These are phyloP conservation scores for Corbicula japonica DNA, from an alignment of 2,888 invertebrate genomes.

Conservation along the genomic window DNA sequence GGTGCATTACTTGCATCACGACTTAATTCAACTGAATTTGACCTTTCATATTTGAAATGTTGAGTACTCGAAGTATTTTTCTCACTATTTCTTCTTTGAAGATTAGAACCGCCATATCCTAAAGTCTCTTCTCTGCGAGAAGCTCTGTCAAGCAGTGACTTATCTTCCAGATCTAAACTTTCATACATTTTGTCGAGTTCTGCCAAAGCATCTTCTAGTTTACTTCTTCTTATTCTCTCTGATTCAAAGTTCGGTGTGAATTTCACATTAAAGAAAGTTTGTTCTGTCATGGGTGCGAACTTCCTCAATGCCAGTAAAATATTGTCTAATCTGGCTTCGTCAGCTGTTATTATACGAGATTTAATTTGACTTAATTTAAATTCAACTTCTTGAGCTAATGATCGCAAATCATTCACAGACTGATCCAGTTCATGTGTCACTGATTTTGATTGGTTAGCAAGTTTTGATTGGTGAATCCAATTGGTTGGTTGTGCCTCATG, in stretches of 20 bases:
- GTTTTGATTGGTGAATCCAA: background rate
- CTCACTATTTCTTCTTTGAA: conserved; percentile 3
- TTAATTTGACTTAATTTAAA: conserved; percentile 77
- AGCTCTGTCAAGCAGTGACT: conserved; percentile 67
- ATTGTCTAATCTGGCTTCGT: conserved; percentile 79
- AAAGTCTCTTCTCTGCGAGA: conserved; percentile 60
- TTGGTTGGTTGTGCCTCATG: conserved; percentile 6
- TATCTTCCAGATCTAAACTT: conserved; percentile 77
- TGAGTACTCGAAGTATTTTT: conserved; percentile 34
- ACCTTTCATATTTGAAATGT: background rate
- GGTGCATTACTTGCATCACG: background rate
- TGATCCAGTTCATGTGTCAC: conserved; percentile 66
- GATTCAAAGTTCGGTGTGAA: conserved; percentile 72
- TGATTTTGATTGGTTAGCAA: conserved; percentile 27
- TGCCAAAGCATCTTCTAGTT: conserved; percentile 80
- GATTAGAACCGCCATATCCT: background rate
- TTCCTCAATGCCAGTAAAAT: conserved; percentile 78
- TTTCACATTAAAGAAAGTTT: conserved; percentile 68
- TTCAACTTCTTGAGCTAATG: conserved; percentile 80
- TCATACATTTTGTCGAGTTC: conserved; percentile 84
- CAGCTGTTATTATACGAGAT: conserved; percentile 76
- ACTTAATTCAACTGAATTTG: background rate
- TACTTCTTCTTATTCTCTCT: conserved; percentile 73
- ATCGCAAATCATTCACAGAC: conserved; percentile 79
- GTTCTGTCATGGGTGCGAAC: conserved; percentile 76